phyloP scores from a whole-genome alignment of 2,113 vertebrate genomes.

The Gorsachius goisagi region DNA sequence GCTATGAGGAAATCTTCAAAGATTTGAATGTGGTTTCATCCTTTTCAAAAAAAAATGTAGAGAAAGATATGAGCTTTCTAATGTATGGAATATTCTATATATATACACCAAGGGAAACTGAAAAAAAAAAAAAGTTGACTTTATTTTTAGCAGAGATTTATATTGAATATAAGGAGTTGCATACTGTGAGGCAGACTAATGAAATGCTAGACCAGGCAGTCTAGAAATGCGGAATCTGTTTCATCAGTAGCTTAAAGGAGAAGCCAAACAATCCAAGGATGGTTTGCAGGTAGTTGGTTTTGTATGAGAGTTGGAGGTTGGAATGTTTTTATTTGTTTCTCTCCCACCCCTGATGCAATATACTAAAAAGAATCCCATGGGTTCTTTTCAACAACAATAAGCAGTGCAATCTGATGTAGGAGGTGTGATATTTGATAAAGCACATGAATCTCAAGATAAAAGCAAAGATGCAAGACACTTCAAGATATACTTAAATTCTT shows the following conservation, averaged over 20 bases:
- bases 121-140: not conserved
- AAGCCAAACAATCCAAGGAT: not conserved
- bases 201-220: not conserved
- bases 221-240: not conserved
- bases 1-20: not conserved
- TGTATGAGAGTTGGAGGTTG: not conserved
- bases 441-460: not conserved
- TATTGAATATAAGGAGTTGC: not conserved
- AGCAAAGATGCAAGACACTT: not conserved
- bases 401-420: not conserved
- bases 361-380: not conserved
- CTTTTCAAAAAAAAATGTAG: not conserved
- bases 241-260: not conserved
- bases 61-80: not conserved
- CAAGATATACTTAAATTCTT: not conserved
- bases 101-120: not conserved
- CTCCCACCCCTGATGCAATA: too few species aligned
- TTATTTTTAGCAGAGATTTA: not conserved
- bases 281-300: not conserved
- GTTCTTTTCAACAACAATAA: not conserved
- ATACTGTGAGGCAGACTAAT: not conserved
- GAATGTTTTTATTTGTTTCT: not conserved
- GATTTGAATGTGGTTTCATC: not conserved
- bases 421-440: not conserved
- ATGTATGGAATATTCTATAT: not conserved